Evolutionary conservation across 1,140 invertebrate genomes (phyloP), one percentile per base, ranked within the genome.

Genomic region (Zelostemma sp.): DNA sequence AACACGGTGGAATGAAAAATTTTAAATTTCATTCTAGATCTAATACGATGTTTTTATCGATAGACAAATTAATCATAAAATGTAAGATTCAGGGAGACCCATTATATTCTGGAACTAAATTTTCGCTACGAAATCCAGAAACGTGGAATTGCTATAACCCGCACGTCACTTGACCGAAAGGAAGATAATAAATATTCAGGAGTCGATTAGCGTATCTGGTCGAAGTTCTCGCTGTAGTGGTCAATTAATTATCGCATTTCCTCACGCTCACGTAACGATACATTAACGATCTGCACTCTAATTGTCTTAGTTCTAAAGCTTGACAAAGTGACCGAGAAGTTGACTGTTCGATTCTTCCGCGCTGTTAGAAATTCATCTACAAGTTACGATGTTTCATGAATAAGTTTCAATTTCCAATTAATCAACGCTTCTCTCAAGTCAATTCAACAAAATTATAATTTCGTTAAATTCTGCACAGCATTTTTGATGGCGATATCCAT

Each of bases 231-330:
- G 40, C 50, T 57, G 21, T 31, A 25, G 41, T 19, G 56, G 76
- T 78, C 75, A 75, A 78, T 78, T 74, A 74, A 79, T 77, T 79
- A 78, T 76, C 73, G 74, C 78, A 77, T 77, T 75, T 65, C 71
- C 77, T 79, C 75, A 73, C 25, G 60, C 61, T 45, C 43, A 48
- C 45, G 70, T 73, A 79, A 78, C 72, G 63, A 72, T 55, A 64
- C 74, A 61, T 76, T 78, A 76, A 79, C 55, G 57, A 64, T 60
- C 19, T 21, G 35, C 48, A 50, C 31, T 38, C 25, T 14, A 50
- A 50, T 50, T 50, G 48, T 35, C 48, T 50, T 50, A 31, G n/a
- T 12, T 31, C n/a, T 31, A 49, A 49, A 6, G 12, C n/a, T 49
- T 31, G 47, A 31, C 47, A 49, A 28, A 49, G 47, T 49, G 47